A percentile compares a stretch with the other conserved stretches of the same genome.
Evolutionary conservation across 2,888 invertebrate species (phyloP).

Genomic region (Litoditis marina): DNA sequence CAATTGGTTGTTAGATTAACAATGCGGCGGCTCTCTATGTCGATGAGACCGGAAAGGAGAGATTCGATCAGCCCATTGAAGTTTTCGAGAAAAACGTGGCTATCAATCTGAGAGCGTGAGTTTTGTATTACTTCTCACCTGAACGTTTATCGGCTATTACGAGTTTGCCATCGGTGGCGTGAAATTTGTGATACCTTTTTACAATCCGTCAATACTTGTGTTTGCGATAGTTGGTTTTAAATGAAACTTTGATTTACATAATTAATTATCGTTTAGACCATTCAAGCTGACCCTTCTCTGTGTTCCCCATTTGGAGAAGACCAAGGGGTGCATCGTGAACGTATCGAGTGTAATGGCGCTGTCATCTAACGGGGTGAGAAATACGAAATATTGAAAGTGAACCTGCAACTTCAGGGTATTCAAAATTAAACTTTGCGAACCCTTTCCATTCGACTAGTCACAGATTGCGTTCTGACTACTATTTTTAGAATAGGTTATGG

Average conservation of each 20-base stretch:
- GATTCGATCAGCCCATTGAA: conserved; percentile 30
- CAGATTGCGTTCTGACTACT: no score
- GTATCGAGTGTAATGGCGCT: conserved; percentile 82
- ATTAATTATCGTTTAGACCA: no score
- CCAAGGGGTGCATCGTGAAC: conserved; percentile 84
- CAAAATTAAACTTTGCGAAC: no score
- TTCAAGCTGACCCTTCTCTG: conserved; percentile 73
- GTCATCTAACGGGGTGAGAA: conserved; percentile 70
- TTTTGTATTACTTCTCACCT: not conserved
- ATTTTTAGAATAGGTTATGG: no score
- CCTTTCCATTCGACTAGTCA: no score
- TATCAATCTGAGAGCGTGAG: conserved; percentile 26
- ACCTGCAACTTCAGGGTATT: not conserved
- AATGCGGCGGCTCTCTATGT: conserved; percentile 29
- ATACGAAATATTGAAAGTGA: not conserved
- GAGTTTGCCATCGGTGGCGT: no score
- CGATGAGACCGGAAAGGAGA: conserved; percentile 24
- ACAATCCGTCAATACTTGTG: no score
- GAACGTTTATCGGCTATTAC: conserved; percentile 1
- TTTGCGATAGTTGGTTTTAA: no score
- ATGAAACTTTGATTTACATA: no score
- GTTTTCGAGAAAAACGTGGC: conserved; percentile 26
- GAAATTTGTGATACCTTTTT: no score
- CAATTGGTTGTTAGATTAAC: conserved; percentile 35
- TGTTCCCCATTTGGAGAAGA: conserved; percentile 77